Evolutionary conservation across 2,113 vertebrate species (phyloP), one percentile per base, ranked within the genome.

Genomic region (Cebus imitator): DNA sequence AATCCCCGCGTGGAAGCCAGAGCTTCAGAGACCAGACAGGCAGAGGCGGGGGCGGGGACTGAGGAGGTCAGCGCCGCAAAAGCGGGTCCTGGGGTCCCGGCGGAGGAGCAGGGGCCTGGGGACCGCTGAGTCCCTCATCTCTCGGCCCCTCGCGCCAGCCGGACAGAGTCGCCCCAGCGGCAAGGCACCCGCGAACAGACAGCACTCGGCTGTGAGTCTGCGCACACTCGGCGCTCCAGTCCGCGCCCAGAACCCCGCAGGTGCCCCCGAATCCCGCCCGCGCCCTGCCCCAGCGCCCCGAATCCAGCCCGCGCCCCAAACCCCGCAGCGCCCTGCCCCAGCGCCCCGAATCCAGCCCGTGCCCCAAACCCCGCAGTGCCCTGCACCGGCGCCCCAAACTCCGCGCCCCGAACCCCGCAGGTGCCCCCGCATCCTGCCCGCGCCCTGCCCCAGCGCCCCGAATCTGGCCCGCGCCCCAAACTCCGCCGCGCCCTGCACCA

Each of bases 21-120:
- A 2, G 11, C 80, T 30, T 45, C 4, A 0, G 8, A 10, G 58
- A 13, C 3, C 2, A 43, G 58, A 64, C 0, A n/a, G 48, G 68
- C 3, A 21, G 8, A 14, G 2, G 55, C 13, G 1, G 52, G 21
- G 2, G 70, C 32, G 0, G 68, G 32, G n/a, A 20, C 14, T 10
- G 21, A 50, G 73, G 50, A 70, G 35, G 43, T 1, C 5, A 17
- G 45, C 20, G n/a, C 12, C n/a, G 35, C 2, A 13, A 13, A 14
- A 14, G 18, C 11, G 27, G 12, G 37, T 7, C 72, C 6, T 4
- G 2, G 8, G 14, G 66, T 35, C 61, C 61, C 2, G 66, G 32
- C 35, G 25, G 40, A 14, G 3, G 87, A 52, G n/a, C 18, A 23
- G 27, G 70, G 66, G 40, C 25, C 17, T 0, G 0, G 55, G 37